Base-by-base conservation (phyloP, 2,113 vertebrate genomes). In the Charina bottae region DNA sequence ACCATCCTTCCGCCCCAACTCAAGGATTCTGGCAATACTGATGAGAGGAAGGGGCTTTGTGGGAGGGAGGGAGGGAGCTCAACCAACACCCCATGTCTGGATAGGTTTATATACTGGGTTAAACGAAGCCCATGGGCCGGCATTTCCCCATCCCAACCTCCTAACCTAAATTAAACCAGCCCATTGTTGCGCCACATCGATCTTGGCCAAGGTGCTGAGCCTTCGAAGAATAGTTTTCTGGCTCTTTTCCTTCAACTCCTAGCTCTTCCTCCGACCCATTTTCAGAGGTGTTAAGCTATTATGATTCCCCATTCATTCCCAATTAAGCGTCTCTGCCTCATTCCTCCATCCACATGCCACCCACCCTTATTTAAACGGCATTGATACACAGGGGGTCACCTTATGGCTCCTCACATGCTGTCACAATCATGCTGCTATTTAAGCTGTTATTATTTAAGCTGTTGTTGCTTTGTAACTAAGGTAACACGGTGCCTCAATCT, bases 401-500 rank as follows among this genome's bases (percentile, higher is more conserved):
- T 89, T 37, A 55, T 85, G 59, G 10, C 90, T 62, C 42, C 91
- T 93, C n/a, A 88, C 90, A 90, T 88, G 15, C 64, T 94, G 59
- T 68, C 95, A 91, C 90, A 95, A 89, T 53, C 86, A 94, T 92
- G 88, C 9, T 89, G 62, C 90, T 95, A 91, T 92, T 95, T 96
- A 96, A 95, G 88, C 15, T 93, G 17, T 19, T 95, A 90, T 90
- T 72, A 85, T 83, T 72, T 55, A 95, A 95, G 96, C 83, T 90
- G 72, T 49, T 49, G 49, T 49, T 49, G 23, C 7, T 60, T 24
- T 7, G 28, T 89, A 91, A 95, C 83, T 85, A 23, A 24, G 84
- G 83, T 95, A 95, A 96, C 37, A 2, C 85, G 19, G 87, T 93
- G 85, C 93, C 78, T 95, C 91, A 93, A 95, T 95, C 95, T 95